phyloP scores from a whole-genome alignment of 2,888 invertebrate species.

The Cyclophora albipunctata region DNA sequence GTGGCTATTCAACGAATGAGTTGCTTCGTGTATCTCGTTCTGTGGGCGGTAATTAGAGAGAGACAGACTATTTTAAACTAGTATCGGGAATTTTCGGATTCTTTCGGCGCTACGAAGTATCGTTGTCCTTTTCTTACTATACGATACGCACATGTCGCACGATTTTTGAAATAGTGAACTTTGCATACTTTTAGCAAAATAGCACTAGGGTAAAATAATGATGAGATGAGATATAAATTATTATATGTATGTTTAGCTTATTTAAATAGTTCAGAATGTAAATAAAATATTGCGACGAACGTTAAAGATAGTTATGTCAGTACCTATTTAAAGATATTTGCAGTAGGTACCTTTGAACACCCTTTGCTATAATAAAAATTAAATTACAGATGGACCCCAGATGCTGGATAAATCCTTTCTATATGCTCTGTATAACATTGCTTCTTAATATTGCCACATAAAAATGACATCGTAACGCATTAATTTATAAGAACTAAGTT shows the following conservation, averaged over 20 bases:
- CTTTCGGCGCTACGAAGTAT: slow-evolving; percentile 27
- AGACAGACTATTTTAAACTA: slow-evolving; percentile 30
- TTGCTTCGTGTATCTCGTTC: slow-evolving; percentile 24
- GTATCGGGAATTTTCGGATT: slow-evolving; percentile 29
- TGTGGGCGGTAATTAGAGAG: slow-evolving; percentile 35
- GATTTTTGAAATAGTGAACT: neutral
- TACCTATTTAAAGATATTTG: neutral
- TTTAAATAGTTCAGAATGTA: too few species aligned
- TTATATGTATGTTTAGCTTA: too few species aligned
- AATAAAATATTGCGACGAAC: too few species aligned
- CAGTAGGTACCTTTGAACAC: neutral
- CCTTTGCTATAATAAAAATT: too few species aligned
- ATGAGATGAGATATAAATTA: too few species aligned
- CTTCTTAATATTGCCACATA: too few species aligned
- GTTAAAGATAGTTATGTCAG: neutral
- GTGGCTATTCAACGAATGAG: slow-evolving; percentile 43
- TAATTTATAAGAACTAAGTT: too few species aligned
- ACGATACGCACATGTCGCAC: slow-evolving; percentile 3
- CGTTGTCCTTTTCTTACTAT: slow-evolving; percentile 22
- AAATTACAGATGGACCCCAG: too few species aligned
- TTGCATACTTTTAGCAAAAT: neutral
- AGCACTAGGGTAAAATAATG: too few species aligned
- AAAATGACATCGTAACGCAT: too few species aligned
- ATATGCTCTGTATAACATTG: too few species aligned
- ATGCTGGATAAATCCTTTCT: too few species aligned